phyloP scores from a whole-genome alignment of 1,140 invertebrate genomes.

The Calephelis virginiensis region DNA sequence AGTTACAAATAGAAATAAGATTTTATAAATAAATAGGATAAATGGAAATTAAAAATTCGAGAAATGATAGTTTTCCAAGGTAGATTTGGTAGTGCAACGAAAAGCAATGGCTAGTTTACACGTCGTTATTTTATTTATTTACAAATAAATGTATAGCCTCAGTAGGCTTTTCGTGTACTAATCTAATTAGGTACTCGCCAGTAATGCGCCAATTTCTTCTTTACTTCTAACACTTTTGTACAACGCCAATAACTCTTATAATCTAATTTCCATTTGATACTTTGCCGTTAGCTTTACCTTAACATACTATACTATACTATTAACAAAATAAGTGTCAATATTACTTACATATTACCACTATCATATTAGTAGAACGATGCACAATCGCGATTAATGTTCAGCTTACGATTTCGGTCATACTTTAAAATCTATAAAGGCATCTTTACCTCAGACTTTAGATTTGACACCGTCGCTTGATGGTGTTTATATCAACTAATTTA shows the following conservation, averaged over 20 bases:
- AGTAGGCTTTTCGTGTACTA: constrained; percentile 66
- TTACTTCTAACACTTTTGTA: constrained; percentile 75
- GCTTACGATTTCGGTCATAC: constrained; percentile 66
- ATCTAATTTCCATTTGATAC: constrained; percentile 65
- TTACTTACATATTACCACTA: constrained; percentile 70
- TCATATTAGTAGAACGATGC: constrained; percentile 72
- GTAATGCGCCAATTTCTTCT: constrained; percentile 77
- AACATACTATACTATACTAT: constrained; percentile 61
- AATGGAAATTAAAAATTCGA: constrained; percentile 9
- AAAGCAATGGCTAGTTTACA: constrained; percentile 59
- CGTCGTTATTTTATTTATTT: constrained; percentile 56
- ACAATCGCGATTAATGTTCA: constrained; percentile 62
- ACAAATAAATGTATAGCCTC: constrained; percentile 70
- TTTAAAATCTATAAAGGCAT: constrained; percentile 78
- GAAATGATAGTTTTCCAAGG: constrained; percentile 4
- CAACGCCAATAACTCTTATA: constrained; percentile 74
- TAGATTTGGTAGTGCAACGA: constrained; percentile 49
- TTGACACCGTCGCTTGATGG: constrained; percentile 72
- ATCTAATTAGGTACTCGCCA: constrained; percentile 78
- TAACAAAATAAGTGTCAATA: constrained; percentile 77
- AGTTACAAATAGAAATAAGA: not conserved
- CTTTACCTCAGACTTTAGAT: constrained; percentile 78
- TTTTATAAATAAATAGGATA: not conserved
- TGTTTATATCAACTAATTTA: constrained; percentile 67
- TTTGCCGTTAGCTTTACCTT: constrained; percentile 67